phyloP scores from a whole-genome alignment of 2,797 vertebrate species.

The Amazonetta brasiliensis region DNA sequence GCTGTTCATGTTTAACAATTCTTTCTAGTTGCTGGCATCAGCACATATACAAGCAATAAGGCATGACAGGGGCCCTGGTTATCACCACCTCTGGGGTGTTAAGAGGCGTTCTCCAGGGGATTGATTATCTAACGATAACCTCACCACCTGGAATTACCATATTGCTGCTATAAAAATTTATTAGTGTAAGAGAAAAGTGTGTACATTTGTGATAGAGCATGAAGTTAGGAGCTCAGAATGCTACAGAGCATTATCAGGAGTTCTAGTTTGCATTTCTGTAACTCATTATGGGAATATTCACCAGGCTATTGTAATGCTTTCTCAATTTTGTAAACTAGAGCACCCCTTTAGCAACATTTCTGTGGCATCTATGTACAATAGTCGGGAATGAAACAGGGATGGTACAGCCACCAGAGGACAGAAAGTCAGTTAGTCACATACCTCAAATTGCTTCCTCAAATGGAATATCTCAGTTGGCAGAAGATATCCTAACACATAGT shows the following conservation, averaged over 20 bases:
- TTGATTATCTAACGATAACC: slow-evolving; percentile 71
- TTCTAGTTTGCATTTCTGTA: slow-evolving; percentile 14
- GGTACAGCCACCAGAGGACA: not conserved
- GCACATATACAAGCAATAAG: slow-evolving; percentile 47
- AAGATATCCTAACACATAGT: not conserved
- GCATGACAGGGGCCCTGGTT: not conserved
- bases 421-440: not conserved
- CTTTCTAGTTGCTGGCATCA: slow-evolving; percentile 67
- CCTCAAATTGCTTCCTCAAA: slow-evolving; percentile 24
- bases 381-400: slow-evolving; percentile 2
- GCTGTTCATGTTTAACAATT: slow-evolving; percentile 46
- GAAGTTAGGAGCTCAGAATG: slow-evolving; percentile 56
- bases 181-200: slow-evolving; percentile 62
- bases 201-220: slow-evolving; percentile 49
- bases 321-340: slow-evolving; percentile 37
- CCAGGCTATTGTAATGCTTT: not conserved
- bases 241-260: slow-evolving; percentile 30
- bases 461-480: slow-evolving; percentile 28
- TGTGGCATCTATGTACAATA: not conserved
- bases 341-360: not conserved
- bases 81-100: slow-evolving; percentile 55
- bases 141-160: slow-evolving; percentile 73
- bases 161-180: slow-evolving; percentile 69
- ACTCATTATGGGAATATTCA: not conserved
- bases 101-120: slow-evolving; percentile 37